These are phyloP conservation scores for Heterotis niloticus DNA, from an alignment of 2,113 vertebrate genomes.

Conservation along the genomic window DNA sequence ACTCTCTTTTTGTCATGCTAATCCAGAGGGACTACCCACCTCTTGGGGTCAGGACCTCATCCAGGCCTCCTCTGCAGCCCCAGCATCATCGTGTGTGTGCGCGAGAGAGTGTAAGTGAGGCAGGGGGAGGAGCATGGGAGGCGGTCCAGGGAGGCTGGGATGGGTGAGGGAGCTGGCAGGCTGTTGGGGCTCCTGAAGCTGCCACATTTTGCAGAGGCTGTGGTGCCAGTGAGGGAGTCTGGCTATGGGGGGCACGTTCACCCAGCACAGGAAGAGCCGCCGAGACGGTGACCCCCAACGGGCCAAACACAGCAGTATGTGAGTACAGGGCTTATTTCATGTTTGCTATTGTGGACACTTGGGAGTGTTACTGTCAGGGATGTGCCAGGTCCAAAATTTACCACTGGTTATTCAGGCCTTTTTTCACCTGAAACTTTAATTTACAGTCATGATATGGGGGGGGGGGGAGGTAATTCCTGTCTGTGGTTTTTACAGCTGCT, in stretches of 20 bases:
- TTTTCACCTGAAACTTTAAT: too few relatives aligned
- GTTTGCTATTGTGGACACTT: not conserved
- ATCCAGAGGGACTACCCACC: not conserved
- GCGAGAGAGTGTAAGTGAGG: not conserved
- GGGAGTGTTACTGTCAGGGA: not conserved
- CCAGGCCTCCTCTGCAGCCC: too few relatives aligned
- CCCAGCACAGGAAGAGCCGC: constrained; percentile 50
- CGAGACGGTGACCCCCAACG: constrained; percentile 42
- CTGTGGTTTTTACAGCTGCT: not conserved
- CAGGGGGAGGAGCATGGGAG: too few relatives aligned
- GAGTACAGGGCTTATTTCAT: constrained; percentile 40
- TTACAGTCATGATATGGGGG: too few relatives aligned
- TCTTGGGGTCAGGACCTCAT: too few relatives aligned
- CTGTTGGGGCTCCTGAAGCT: constrained; percentile 33
- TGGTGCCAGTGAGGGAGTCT: not conserved
- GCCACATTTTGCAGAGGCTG: constrained; percentile 9
- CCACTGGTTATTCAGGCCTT: too few relatives aligned
- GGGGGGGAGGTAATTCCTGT: not conserved
- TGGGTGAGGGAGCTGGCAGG: constrained; percentile 31
- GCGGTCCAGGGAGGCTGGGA: not conserved
- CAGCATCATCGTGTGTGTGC: too few relatives aligned
- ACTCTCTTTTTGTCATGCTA: constrained; percentile 14
- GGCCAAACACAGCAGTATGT: constrained; percentile 58
- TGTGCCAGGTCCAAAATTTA: too few relatives aligned
- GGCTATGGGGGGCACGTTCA: constrained; percentile 60